phyloP scores from a whole-genome alignment of 2,888 invertebrate species.

The Willowsia nigromaculata region DNA sequence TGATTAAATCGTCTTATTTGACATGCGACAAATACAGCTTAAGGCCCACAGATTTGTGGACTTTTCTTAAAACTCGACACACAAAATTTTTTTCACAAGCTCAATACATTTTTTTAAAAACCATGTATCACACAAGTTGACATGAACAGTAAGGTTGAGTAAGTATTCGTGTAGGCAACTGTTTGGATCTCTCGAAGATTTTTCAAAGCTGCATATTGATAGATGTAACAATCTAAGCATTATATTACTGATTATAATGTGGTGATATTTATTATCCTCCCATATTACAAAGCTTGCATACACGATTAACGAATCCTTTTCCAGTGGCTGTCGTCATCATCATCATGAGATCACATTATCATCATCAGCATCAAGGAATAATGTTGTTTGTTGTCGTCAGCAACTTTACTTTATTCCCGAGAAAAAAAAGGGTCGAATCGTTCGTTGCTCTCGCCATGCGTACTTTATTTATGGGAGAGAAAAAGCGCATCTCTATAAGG shows the following conservation, averaged over 20 bases:
- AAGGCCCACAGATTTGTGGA: no score
- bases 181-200: no score
- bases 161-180: conserved; percentile 45
- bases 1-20: no score
- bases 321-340: conserved; percentile 58
- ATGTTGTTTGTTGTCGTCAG: conserved; percentile 67
- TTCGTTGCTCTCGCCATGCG: conserved; percentile 58
- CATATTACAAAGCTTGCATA: conserved; percentile 30
- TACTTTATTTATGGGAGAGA: conserved; percentile 52
- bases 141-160: conserved; percentile 50
- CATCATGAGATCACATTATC: conserved; percentile 58
- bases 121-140: conserved; percentile 10
- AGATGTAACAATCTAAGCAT: conserved; percentile 1
- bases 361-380: conserved; percentile 50
- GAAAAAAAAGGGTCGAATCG: conserved; percentile 50
- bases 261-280: background rate
- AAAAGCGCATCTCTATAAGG: conserved; percentile 42
- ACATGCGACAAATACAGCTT: no score
- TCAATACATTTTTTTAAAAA: background rate
- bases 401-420: conserved; percentile 57
- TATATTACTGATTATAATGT: background rate
- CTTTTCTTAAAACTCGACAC: no score
- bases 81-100: background rate
- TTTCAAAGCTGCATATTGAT: conserved; percentile 15
- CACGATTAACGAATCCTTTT: conserved; percentile 66